Percentiles rank a stretch among this genome's conserved stretches.
phyloP scores from a whole-genome alignment of 2,113 vertebrate species.

The Tamias sibiricus region DNA sequence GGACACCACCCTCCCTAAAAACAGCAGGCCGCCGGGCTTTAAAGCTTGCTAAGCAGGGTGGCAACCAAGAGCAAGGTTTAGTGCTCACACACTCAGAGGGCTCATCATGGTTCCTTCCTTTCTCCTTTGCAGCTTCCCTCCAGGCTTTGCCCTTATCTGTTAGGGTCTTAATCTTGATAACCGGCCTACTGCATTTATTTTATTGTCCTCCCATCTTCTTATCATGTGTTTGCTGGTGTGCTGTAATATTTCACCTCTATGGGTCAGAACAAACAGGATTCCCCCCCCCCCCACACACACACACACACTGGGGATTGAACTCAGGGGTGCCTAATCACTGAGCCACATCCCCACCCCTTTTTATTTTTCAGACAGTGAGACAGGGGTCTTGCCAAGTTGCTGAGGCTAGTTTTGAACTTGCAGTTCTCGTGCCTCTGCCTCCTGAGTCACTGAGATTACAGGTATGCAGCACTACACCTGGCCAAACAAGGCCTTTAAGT shows the following conservation, averaged over 20 bases:
- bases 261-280: background rate
- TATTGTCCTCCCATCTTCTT: background rate
- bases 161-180: background rate
- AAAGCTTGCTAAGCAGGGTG: constrained; percentile 20
- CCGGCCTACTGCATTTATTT: background rate
- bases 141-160: background rate
- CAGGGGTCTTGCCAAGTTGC: too few relatives aligned
- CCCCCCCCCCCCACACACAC: too few relatives aligned
- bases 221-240: background rate
- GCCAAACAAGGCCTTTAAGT: background rate
- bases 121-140: background rate
- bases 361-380: too few relatives aligned
- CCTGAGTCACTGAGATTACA: too few relatives aligned
- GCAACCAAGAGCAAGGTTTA: constrained; percentile 47
- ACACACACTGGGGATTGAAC: too few relatives aligned
- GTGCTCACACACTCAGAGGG: constrained; percentile 48
- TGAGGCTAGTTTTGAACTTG: too few relatives aligned
- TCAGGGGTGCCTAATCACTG: too few relatives aligned
- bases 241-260: background rate
- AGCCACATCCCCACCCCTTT: too few relatives aligned
- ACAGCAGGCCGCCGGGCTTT: background rate
- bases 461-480: too few relatives aligned
- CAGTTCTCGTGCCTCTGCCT: too few relatives aligned
- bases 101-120: background rate
- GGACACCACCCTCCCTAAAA: background rate